phyloP scores from a whole-genome alignment of 1,140 invertebrate genomes.

The Watersipora subatra region DNA sequence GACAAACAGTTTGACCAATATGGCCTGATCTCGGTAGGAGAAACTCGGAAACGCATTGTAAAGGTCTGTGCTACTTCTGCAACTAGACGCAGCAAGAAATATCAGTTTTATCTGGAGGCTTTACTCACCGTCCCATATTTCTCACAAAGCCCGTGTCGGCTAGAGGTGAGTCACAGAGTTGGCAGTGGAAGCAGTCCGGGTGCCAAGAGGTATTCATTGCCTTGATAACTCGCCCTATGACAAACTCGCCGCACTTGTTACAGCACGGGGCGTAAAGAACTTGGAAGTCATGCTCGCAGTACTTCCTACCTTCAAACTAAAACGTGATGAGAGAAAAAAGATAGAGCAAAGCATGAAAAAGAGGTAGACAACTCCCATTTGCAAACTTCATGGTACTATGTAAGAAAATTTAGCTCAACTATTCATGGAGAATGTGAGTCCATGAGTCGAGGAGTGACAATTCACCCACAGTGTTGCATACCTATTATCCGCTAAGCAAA shows the following conservation, averaged over 20 bases:
- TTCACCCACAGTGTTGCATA: too few relatives aligned
- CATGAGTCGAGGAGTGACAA: too few relatives aligned
- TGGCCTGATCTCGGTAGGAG: too few relatives aligned
- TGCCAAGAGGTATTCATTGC: slow-evolving; percentile 99
- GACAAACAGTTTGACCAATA: too few relatives aligned
- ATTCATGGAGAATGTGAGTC: too few relatives aligned
- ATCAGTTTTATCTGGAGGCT: too few relatives aligned
- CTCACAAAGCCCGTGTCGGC: slow-evolving; percentile 95
- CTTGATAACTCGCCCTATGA: slow-evolving; percentile 92
- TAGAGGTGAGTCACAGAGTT: slow-evolving; percentile 74
- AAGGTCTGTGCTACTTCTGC: too few relatives aligned
- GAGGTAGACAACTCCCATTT: background rate
- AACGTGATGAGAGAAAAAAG: slow-evolving; percentile 17
- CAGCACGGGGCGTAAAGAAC: slow-evolving; percentile 96
- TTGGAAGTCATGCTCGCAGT: slow-evolving; percentile 98
- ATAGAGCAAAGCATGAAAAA: slow-evolving; percentile 5
- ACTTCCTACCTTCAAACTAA: slow-evolving; percentile 90
- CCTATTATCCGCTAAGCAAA: too few relatives aligned
- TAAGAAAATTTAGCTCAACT: too few relatives aligned
- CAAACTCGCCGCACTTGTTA: slow-evolving; percentile 88
- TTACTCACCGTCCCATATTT: slow-evolving; percentile 52
- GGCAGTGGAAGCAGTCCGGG: slow-evolving; percentile 89
- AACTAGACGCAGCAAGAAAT: too few relatives aligned
- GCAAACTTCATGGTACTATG: too few relatives aligned
- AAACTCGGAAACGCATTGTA: too few relatives aligned